Base-by-base conservation (phyloP, 2,797 vertebrate genomes). In the Acipenser ruthenus region DNA sequence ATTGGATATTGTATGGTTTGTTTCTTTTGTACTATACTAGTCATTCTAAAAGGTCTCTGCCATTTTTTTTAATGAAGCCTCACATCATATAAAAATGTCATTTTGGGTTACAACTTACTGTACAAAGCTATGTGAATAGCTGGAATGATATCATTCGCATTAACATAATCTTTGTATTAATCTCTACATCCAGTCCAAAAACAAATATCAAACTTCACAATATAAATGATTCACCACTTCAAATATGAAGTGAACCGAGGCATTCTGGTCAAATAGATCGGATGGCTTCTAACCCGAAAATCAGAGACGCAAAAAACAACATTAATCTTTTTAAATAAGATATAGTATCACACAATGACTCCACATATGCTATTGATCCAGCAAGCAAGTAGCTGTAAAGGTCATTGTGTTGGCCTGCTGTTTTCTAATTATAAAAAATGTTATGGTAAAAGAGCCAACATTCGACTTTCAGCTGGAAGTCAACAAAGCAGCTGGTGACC, bases 371-470 rank as follows among this genome's bases (percentile, higher is more conserved):
- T 49, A 66, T 49, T 60, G 65, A 66, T 66, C 65, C 53, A 60
- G 6, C 8, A 18, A 59, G 59, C 49, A 52, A 66, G 65, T 58
- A 49, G 65, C 49, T 56, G 18, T 13, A 66, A 66, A 66, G 65
- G 65, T 66, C 65, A 66, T 7, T 15, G 47, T 49, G n/a, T 56
- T 49, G 15, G 49, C 53, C 65, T 59, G 53, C 52, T 58, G 53
- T 58, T 66, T 48, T 60, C 47, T 58, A 66, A 66, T 66, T 66
- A 60, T 49, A 58, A 50, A 49, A 66, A 49, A 49, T 60, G 55
- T 59, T 48, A 10, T 13, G 18, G 37, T 58, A 23, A 58, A 49
- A 15, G 15, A 49, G 23, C 37, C n/a, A 47, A 66, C 12, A 58
- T 58, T 58, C 13, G 56, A n/a, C 53, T 49, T 66, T 37, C 10